Conservation (phyloP, 1,140 invertebrate species). For the Sitophilus oryzae region DNA sequence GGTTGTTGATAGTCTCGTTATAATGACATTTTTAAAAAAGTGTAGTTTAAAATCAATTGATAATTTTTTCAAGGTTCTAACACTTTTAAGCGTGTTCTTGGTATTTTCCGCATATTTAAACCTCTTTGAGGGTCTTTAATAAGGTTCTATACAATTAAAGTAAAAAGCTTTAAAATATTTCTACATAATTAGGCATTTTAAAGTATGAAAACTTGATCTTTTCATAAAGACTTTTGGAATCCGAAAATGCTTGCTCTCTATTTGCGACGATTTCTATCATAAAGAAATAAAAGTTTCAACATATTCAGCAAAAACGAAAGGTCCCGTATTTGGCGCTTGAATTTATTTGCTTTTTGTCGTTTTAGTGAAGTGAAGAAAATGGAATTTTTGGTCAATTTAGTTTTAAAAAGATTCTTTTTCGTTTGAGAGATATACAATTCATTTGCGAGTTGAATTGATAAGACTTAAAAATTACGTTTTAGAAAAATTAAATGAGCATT, state of each 20-base stretch:
- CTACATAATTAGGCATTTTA: constrained; percentile 12
- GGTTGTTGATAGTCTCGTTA: no score
- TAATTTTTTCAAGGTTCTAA: neutral
- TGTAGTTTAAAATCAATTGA: constrained; percentile 1
- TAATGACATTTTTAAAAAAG: neutral
- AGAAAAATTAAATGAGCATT: no score
- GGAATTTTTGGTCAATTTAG: no score
- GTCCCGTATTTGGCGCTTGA: neutral
- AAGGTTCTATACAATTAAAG: constrained; percentile 3
- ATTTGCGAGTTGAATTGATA: no score
- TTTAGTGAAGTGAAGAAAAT: no score
- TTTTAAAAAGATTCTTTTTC: no score
- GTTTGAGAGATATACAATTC: no score
- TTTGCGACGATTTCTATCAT: neutral
- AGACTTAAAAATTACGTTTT: no score
- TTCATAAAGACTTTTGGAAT: neutral
- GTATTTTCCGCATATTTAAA: constrained; percentile 10
- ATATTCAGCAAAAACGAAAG: neutral
- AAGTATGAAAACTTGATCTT: neutral
- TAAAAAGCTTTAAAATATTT: constrained; percentile 4
- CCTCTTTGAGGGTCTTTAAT: constrained; percentile 8
- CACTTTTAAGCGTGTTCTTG: constrained; percentile 2
- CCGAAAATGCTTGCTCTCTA: neutral
- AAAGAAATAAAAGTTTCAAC: neutral
- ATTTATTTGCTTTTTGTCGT: no score